A percentile compares a stretch with the other conserved stretches of the same genome.
Conservation (phyloP, 2,113 vertebrate genomes). For the Conger conger region DNA sequence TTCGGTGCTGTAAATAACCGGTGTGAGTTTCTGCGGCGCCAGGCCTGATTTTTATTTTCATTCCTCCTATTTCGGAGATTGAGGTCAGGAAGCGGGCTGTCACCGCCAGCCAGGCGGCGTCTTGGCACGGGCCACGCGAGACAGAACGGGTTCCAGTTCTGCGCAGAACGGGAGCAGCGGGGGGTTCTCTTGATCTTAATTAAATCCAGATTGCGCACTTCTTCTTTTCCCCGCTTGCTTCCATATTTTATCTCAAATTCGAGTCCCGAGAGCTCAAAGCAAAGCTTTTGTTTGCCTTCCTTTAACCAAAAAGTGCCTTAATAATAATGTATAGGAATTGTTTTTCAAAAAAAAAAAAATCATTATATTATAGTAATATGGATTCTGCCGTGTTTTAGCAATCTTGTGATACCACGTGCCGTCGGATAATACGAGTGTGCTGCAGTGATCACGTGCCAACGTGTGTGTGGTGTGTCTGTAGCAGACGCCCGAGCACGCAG, state of each 20-base stretch:
- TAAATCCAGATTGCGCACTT: constrained; percentile 63
- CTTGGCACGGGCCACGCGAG: constrained; percentile 62
- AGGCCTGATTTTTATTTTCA: constrained; percentile 14
- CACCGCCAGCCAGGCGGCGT: constrained; percentile 56
- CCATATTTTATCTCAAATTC: constrained; percentile 55
- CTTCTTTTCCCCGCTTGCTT: constrained; percentile 46
- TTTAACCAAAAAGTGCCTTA: constrained; percentile 78
- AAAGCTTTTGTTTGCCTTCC: constrained; percentile 73
- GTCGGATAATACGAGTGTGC: constrained; percentile 61
- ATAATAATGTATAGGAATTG: constrained; percentile 60
- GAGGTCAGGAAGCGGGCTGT: constrained; percentile 35
- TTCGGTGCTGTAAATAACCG: not conserved
- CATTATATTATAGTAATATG: constrained; percentile 64
- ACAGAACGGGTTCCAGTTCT: constrained; percentile 54
- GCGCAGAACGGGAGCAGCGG: constrained; percentile 63
- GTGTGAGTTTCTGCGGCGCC: constrained; percentile 6
- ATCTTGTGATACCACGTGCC: constrained; percentile 63
- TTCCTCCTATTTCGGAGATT: constrained; percentile 40
- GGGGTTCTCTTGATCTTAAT: constrained; percentile 69
- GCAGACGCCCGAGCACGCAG: constrained; percentile 44
- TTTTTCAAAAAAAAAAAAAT: constrained; percentile 60
- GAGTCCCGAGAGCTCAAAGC: constrained; percentile 49
- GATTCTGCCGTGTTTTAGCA: constrained; percentile 70
- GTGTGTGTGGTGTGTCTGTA: not conserved
- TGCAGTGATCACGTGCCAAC: constrained; percentile 67